Evolutionary conservation across 2,888 invertebrate genomes (phyloP).

Genomic region (Lasioglossum oenotherae): DNA sequence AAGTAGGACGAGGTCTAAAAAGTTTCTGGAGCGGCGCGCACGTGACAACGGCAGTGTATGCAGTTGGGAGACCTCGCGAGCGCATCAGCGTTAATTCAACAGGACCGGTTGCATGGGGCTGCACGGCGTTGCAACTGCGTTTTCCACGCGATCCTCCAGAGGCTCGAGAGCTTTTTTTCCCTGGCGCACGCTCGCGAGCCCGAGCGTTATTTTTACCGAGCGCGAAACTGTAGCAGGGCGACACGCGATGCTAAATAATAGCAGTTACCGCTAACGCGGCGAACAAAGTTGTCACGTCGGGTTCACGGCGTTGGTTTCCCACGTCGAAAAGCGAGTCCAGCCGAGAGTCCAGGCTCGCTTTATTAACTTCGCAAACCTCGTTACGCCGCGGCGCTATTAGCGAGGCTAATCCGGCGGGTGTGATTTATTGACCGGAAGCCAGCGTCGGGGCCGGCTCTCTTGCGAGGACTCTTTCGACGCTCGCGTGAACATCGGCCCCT

Average conservation of each 20-base stretch:
- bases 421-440: constrained; percentile 65
- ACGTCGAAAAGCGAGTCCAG: constrained; percentile 18
- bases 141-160: constrained; percentile 39
- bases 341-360: constrained; percentile 19
- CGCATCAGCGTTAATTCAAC: constrained; percentile 32
- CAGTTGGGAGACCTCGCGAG: neutral
- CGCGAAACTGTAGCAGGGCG: constrained; percentile 36
- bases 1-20: constrained; percentile 1
- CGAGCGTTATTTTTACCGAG: constrained; percentile 53
- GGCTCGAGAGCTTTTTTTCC: constrained; percentile 34
- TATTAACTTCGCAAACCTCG: constrained; percentile 44
- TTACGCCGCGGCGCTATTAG: constrained; percentile 43
- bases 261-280: constrained; percentile 13
- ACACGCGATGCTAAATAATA: constrained; percentile 34
- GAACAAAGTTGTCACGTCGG: constrained; percentile 47
- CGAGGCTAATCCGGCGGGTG: constrained; percentile 32
- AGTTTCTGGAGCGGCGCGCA: neutral
- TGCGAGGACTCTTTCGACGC: constrained; percentile 45
- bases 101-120: neutral
- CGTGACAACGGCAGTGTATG: neutral
- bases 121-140: neutral
- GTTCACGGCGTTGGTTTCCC: constrained; percentile 18
- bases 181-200: neutral
- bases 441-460: constrained; percentile 7
- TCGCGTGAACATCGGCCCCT: constrained; percentile 43